A percentile compares a stretch with the other conserved stretches of the same genome.
Conservation (phyloP, 2,113 vertebrate species). For the Otus sunia region DNA sequence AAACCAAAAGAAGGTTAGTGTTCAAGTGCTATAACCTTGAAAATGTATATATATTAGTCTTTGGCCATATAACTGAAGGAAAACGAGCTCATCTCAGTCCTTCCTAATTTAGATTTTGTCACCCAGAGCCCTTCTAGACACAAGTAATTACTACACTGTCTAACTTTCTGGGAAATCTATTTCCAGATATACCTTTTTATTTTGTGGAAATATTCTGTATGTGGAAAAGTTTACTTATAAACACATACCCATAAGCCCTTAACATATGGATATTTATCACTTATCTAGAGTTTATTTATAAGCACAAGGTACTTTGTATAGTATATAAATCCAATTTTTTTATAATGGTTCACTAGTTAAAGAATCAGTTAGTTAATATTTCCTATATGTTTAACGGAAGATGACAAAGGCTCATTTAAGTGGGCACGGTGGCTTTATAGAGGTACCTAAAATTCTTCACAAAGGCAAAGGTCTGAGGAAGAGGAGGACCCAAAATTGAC, state of each 20-base stretch:
- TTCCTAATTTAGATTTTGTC: neutral
- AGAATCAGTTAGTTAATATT: neutral
- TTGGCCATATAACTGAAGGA: neutral
- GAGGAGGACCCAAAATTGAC: neutral
- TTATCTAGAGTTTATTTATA: neutral
- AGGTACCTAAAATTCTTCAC: neutral
- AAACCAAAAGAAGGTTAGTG: neutral
- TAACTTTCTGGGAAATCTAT: neutral
- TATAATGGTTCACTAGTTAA: neutral
- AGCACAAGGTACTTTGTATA: neutral
- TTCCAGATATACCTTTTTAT: neutral
- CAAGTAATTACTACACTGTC: neutral
- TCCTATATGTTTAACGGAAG: neutral
- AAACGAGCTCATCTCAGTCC: neutral
- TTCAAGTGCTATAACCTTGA: neutral
- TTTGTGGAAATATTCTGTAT: neutral
- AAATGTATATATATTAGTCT: neutral
- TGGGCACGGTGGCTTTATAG: neutral
- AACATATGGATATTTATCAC: neutral
- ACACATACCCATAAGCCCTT: neutral
- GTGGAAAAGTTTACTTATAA: neutral
- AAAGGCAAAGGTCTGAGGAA: neutral
- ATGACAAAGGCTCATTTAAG: neutral
- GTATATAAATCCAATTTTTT: neutral
- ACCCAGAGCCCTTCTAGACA: neutral